Conservation (phyloP, 2,888 invertebrate genomes). For the Eupsilia transversa region DNA sequence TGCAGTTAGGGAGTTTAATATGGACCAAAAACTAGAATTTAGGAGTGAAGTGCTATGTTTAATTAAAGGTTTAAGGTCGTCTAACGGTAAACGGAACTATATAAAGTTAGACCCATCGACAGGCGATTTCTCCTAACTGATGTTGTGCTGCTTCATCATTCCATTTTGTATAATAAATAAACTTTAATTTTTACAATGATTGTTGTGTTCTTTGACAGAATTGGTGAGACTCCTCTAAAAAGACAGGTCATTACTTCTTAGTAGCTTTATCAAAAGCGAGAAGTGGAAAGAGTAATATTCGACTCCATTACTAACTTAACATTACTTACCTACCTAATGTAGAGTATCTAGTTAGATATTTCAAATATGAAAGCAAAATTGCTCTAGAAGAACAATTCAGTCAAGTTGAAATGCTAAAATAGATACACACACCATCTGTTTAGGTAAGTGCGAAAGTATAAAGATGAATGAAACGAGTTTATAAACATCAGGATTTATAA, state of each 20-base stretch:
- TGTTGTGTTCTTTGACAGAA: slow-evolving; percentile 30
- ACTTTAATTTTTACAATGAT: slow-evolving; percentile 27
- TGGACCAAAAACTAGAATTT: slow-evolving; percentile 84
- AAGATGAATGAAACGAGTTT: slow-evolving; percentile 64
- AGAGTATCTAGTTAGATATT: slow-evolving; percentile 5
- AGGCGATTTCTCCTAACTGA: slow-evolving; percentile 60
- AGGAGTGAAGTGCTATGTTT: slow-evolving; percentile 79
- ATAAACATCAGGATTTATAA: slow-evolving; percentile 62
- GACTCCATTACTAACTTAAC: neutral
- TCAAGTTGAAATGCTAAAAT: slow-evolving; percentile 27
- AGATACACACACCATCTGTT: slow-evolving; percentile 20
- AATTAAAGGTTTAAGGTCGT: slow-evolving; percentile 78
- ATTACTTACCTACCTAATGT: neutral
- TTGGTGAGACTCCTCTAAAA: neutral
- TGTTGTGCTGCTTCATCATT: slow-evolving; percentile 37
- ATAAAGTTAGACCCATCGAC: slow-evolving; percentile 69
- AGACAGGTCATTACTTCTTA: neutral
- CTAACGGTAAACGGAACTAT: slow-evolving; percentile 57
- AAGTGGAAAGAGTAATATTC: neutral
- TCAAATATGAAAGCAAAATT: slow-evolving; percentile 7
- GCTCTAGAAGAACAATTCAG: neutral
- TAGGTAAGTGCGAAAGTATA: slow-evolving; percentile 47
- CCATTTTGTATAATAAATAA: slow-evolving; percentile 62
- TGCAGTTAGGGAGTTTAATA: slow-evolving; percentile 80
- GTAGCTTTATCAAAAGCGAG: neutral